Conservation (phyloP, 2,888 invertebrate species). For the Autographa gamma region DNA sequence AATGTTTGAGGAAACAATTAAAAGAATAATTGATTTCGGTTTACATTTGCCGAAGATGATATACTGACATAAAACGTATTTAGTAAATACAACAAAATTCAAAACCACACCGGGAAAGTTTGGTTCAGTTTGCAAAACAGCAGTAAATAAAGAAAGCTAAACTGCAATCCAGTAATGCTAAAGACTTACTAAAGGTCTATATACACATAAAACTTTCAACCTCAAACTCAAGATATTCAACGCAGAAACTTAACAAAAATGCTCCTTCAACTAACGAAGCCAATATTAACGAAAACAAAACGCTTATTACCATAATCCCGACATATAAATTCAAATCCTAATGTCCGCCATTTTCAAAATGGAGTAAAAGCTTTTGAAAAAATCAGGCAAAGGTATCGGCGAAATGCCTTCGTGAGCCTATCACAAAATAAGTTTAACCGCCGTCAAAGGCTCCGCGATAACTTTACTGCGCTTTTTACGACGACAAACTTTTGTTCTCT, state of each 20-base stretch:
- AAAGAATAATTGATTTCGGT: too few relatives aligned
- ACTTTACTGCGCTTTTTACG: constrained; percentile 69
- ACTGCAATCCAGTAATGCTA: too few relatives aligned
- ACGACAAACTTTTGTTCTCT: constrained; percentile 64
- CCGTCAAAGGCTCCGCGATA: constrained; percentile 61
- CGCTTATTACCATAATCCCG: constrained; percentile 38
- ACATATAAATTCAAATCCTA: constrained; percentile 40
- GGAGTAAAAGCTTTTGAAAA: constrained; percentile 40
- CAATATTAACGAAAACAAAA: constrained; percentile 21
- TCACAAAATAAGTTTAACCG: constrained; percentile 52
- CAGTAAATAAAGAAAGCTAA: too few relatives aligned
- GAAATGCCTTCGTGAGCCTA: constrained; percentile 47
- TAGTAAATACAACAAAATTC: too few relatives aligned
- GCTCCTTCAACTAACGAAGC: background rate
- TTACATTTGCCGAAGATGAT: too few relatives aligned
- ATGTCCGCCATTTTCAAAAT: constrained; percentile 31
- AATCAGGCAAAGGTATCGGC: constrained; percentile 43
- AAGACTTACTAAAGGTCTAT: background rate
- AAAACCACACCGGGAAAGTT: too few relatives aligned
- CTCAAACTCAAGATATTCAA: background rate
- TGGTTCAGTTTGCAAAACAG: too few relatives aligned
- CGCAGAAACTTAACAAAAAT: background rate
- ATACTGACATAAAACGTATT: too few relatives aligned
- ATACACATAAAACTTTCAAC: background rate
- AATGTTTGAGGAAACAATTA: too few relatives aligned